These are phyloP conservation scores for Phortica magna DNA, from an alignment of 2,888 invertebrate species.

Conservation along the genomic window DNA sequence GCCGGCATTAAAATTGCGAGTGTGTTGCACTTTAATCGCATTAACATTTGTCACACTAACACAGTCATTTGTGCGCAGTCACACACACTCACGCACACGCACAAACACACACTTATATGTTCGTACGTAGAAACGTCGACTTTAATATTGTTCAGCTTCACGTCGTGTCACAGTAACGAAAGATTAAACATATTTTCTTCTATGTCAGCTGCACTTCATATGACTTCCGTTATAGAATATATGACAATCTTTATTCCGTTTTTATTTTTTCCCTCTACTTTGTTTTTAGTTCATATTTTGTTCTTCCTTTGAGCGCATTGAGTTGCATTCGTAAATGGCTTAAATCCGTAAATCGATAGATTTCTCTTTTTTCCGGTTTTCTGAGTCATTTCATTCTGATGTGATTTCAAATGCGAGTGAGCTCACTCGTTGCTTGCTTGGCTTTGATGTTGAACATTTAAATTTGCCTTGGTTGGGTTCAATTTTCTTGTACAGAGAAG, in stretches of 20 bases:
- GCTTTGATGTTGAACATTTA: slow-evolving; percentile 2
- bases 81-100: slow-evolving; percentile 15
- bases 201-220: slow-evolving; percentile 3
- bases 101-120: slow-evolving; percentile 11
- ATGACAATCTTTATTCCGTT: background rate
- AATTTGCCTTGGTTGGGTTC: background rate
- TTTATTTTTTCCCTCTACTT: background rate
- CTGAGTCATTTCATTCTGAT: slow-evolving; percentile 13
- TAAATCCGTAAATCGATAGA: slow-evolving; percentile 59
- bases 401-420: background rate
- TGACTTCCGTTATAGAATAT: background rate
- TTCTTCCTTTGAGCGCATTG: slow-evolving; percentile 34
- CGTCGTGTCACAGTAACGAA: background rate
- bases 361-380: slow-evolving; percentile 35
- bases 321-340: slow-evolving; percentile 36
- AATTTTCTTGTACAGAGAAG: background rate
- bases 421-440: background rate
- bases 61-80: slow-evolving; percentile 30
- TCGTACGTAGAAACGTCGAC: background rate
- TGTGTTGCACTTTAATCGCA: slow-evolving; percentile 72
- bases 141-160: background rate
- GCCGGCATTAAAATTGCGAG: slow-evolving; percentile 37
- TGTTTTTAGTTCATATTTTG: background rate
- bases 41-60: slow-evolving; percentile 62
- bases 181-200: slow-evolving; percentile 6